Evolutionary conservation across 2,888 invertebrate genomes (phyloP), one percentile per base, ranked within the genome.

Genomic region (Andrena bucephala): DNA sequence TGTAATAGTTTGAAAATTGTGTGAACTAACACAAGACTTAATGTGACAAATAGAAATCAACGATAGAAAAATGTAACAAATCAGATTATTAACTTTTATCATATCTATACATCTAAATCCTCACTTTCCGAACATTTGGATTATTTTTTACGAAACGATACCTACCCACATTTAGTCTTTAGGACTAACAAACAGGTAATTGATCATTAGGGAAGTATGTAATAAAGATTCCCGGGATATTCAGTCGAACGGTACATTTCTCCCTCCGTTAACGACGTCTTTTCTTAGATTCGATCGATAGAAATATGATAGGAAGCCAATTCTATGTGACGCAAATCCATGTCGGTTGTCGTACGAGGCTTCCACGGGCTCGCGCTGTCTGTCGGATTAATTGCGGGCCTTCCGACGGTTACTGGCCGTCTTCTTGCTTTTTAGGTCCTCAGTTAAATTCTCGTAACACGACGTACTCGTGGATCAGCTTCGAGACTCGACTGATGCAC

Each of bases 331-430:
- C 92, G 91, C 81, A 90, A 91, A 92, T 91, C 90, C 91, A 87
- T 42, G 69, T 72, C 69, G 72, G 76, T 80, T 89, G 88, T 88
- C 87, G 48, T 69, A 83, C 86, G 82, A 84, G 92, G 90, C 92
- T 92, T 92, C 91, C 86, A 84, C 85, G 82, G 89, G 87, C 85
- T 90, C 91, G 88, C 83, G 89, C 91, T 92, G 91, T 91, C 90
- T 90, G 91, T 92, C 93, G 87, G 92, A 92, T 93, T 92, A 93
- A 92, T 91, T 87, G 80, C 81, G 85, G 57, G 76, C 83, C 82
- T 78, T 81, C 68, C 84, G 66, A 68, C 77, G 75, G 69, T 84
- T 67, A 42, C 36, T 33, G 20, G 54, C 20, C 16, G 65, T 65
- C 70, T 74, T 66, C 54, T 59, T 66, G 54, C 24, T 54, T 81